These are phyloP conservation scores for Atta texana DNA, from an alignment of 1,140 invertebrate species.

Conservation along the genomic window DNA sequence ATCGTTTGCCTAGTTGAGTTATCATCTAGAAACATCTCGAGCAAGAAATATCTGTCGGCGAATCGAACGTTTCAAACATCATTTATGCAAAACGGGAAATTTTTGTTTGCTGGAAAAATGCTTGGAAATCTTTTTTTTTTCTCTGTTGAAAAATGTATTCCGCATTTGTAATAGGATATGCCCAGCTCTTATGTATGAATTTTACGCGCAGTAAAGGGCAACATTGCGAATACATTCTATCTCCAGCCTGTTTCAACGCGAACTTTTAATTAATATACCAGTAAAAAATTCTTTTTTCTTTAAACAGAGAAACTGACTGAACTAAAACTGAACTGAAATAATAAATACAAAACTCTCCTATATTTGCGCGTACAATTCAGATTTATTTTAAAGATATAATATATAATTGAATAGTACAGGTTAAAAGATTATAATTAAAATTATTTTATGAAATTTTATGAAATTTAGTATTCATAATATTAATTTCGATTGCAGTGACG, in stretches of 20 bases:
- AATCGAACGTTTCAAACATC: neutral
- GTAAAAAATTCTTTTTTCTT: conserved; percentile 11
- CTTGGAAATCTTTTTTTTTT: neutral
- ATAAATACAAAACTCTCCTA: neutral
- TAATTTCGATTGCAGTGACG: neutral
- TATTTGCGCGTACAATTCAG: neutral
- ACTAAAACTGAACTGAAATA: neutral
- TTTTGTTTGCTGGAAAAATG: neutral
- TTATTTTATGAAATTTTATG: neutral
- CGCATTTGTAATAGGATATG: neutral
- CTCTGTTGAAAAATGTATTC: conserved; percentile 12
- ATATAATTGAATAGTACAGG: neutral
- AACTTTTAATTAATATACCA: conserved; percentile 37
- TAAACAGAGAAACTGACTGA: neutral
- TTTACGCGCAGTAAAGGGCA: neutral
- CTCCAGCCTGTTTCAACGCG: neutral
- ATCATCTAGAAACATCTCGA: neutral
- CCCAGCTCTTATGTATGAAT: conserved; percentile 10
- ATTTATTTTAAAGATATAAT: neutral
- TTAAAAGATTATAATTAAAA: neutral
- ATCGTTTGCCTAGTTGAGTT: neutral
- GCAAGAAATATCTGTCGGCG: neutral
- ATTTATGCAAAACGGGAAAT: conserved; percentile 42
- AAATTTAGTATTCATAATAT: neutral
- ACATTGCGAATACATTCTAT: neutral